phyloP scores from a whole-genome alignment of 2,797 vertebrate genomes.

The Taeniopygia guttata region DNA sequence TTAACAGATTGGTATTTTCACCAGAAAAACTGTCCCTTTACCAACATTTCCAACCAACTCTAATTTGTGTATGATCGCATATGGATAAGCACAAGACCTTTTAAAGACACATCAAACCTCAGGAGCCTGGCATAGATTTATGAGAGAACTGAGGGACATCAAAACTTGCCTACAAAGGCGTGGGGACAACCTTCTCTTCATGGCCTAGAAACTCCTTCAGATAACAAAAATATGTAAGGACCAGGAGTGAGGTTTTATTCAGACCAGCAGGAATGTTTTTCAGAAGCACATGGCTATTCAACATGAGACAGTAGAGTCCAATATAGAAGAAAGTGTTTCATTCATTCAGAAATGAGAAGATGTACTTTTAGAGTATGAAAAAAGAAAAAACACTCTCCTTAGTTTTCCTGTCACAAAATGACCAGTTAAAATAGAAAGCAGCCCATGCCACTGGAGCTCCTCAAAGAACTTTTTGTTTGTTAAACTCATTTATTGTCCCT shows the following conservation, averaged over 20 bases:
- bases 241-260: neutral
- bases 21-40: neutral
- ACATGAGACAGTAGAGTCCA: neutral
- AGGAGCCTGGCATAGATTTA: neutral
- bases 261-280: neutral
- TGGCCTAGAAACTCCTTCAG: neutral
- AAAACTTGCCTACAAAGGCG: neutral
- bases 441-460: neutral
- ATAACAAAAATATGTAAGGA: neutral
- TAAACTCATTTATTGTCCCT: neutral
- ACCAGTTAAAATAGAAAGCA: neutral
- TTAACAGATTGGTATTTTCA: neutral
- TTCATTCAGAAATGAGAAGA: neutral
- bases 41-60: neutral
- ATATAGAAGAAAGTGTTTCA: neutral
- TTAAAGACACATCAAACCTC: neutral
- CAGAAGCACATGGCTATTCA: neutral
- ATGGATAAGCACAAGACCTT: neutral
- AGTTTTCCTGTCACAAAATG: neutral
- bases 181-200: neutral
- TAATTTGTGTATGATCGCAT: neutral
- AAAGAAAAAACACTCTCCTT: neutral
- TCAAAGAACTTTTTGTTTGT: neutral
- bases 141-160: neutral
- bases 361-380: neutral